Percentiles rank a stretch among this genome's conserved stretches.
phyloP scores from a whole-genome alignment of 2,888 invertebrate species.

The Theretra japonica region DNA sequence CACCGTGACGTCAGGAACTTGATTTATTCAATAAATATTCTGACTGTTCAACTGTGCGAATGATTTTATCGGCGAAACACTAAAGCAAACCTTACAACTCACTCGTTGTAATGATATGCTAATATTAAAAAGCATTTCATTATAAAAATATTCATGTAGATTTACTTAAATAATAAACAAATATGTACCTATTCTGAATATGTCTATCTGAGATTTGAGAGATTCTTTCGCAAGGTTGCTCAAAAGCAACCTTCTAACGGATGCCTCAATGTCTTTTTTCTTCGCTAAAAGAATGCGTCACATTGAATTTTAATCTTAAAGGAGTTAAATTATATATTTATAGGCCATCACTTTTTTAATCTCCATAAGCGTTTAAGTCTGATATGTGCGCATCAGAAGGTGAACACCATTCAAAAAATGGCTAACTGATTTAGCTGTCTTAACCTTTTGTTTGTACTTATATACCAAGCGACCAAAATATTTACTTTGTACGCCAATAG shows the following conservation, averaged over 20 bases:
- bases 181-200: too few relatives aligned
- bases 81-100: constrained; percentile 25
- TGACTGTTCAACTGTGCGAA: constrained; percentile 47
- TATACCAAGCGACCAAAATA: neutral
- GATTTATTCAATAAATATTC: constrained; percentile 63
- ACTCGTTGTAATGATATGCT: neutral
- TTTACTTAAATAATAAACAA: neutral
- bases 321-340: neutral
- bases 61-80: constrained; percentile 43
- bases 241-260: constrained; percentile 21
- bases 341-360: neutral
- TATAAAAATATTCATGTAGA: neutral
- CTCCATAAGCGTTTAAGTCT: neutral
- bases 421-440: neutral
- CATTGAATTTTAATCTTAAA: constrained; percentile 15
- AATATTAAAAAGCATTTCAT: neutral
- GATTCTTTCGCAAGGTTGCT: neutral
- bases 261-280: constrained; percentile 1
- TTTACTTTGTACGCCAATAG: too few relatives aligned
- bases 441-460: neutral
- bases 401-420: neutral
- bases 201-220: neutral
- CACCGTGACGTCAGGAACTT: constrained; percentile 64
- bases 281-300: neutral
- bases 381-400: neutral